A percentile compares a stretch with the other conserved stretches of the same genome.
Evolutionary conservation across 2,888 invertebrate genomes (phyloP).

Genomic region (Melitaea athalia): DNA sequence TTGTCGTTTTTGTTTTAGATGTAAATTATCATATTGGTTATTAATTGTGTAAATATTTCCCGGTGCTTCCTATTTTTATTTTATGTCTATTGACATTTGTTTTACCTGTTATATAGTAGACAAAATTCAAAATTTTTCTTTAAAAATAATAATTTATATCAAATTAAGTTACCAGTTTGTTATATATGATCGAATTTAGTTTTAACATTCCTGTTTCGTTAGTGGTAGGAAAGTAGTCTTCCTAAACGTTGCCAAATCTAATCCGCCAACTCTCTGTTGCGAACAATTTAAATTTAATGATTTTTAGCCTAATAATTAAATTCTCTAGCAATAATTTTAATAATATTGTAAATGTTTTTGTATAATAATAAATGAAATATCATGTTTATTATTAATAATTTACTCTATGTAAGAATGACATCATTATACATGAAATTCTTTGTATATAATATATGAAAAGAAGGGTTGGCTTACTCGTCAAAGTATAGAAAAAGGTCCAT

Average conservation of each 20-base stretch:
- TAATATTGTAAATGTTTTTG: constrained; percentile 80
- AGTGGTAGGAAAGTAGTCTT: constrained; percentile 82
- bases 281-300: constrained; percentile 72
- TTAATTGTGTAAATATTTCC: constrained; percentile 64
- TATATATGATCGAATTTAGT: constrained; percentile 80
- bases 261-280: constrained; percentile 78
- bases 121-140: constrained; percentile 59
- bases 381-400: constrained; percentile 66
- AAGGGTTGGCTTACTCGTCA: constrained; percentile 53
- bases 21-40: constrained; percentile 60
- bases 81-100: constrained; percentile 75
- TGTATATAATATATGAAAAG: constrained; percentile 60
- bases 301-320: constrained; percentile 76
- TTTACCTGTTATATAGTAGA: constrained; percentile 70
- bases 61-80: constrained; percentile 77
- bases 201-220: constrained; percentile 80
- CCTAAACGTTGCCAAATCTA: constrained; percentile 81
- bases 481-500: constrained; percentile 61
- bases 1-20: constrained; percentile 51
- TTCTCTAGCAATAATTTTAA: constrained; percentile 80
- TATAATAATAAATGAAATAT: constrained; percentile 73
- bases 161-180: constrained; percentile 80
- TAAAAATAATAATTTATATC: no score
- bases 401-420: constrained; percentile 54
- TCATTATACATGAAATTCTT: constrained; percentile 50